Evolutionary conservation across 2,797 vertebrate genomes (phyloP), one percentile per base, ranked within the genome.

Genomic region (Sphenopsis melanotis): DNA sequence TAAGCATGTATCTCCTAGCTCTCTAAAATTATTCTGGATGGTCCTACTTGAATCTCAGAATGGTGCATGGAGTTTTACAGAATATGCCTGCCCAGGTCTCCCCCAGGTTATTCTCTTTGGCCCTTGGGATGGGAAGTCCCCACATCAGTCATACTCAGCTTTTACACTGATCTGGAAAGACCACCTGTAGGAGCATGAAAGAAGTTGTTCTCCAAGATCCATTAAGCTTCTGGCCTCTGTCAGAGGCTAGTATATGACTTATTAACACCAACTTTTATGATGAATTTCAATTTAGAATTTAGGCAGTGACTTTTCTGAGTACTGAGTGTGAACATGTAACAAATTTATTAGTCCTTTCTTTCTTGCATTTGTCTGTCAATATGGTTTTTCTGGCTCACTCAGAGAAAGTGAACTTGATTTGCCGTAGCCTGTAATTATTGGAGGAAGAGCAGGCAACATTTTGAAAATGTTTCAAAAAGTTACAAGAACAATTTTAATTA

Each of bases 401-500:
- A 27, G 50, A 72, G 57, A 69, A 84, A 76, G 21, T 27, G 57
- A 64, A 44, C 16, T 82, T 82, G 32, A 34, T 84, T 75, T 94
- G n/a, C 57, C 70, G 47, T 11, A 68, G 63, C 13, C 72, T 92
- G n/a, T 65, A 80, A 85, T 87, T 86, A 77, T 50, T 66, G 41
- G 55, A 86, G 52, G 79, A 95, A 84, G 57, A 93, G 60, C 64
- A 57, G 59, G 47, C 39, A 92, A 75, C 27, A 93, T 93, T 87
- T 16, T 85, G 77, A 95, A 79, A 74, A 55, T 55, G 20, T 32
- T 80, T 87, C 17, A 15, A 29, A 93, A 89, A 94, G 66, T 71
- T 87, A 88, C n/a, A 27, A 71, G 71, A 93, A 92, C 77, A 64
- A 78, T 94, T 91, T 79, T 88, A 94, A 89, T 89, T n/a, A 57